Conservation (phyloP, 2,113 vertebrate genomes). For the Vulpes lagopus region DNA sequence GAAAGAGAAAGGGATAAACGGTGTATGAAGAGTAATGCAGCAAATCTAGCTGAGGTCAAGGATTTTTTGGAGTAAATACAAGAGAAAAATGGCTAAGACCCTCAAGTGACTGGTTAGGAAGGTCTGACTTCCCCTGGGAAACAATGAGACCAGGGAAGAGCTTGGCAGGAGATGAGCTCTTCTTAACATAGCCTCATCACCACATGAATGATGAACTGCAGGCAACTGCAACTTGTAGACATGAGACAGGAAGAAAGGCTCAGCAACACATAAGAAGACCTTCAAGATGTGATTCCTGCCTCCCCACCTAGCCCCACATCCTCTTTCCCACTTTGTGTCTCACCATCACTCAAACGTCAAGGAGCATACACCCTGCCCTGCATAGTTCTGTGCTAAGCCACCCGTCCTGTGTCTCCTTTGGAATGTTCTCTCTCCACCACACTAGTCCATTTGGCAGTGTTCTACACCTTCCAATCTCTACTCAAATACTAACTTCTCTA, state of each 20-base stretch:
- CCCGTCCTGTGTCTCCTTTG: background rate
- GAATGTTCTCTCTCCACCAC: background rate
- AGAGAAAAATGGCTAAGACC: background rate
- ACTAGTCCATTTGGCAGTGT: too few relatives aligned
- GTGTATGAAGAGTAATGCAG: background rate
- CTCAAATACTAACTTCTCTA: background rate
- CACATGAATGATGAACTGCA: background rate
- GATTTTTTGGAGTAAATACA: background rate
- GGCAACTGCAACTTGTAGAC: background rate
- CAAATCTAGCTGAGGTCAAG: background rate
- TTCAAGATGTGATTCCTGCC: background rate
- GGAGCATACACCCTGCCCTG: accelerated
- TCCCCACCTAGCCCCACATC: background rate
- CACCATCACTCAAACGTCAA: background rate
- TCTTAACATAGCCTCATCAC: background rate
- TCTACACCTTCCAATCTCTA: background rate
- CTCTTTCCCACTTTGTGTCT: background rate
- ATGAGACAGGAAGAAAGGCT: background rate
- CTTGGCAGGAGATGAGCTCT: background rate
- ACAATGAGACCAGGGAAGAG: background rate
- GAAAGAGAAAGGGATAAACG: background rate
- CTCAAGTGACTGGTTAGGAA: background rate
- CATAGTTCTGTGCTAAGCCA: too few relatives aligned
- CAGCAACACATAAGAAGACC: background rate
- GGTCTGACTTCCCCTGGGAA: background rate